Evolutionary conservation across 2,888 invertebrate genomes (phyloP).

Genomic region (Tanytarsus gracilentus): DNA sequence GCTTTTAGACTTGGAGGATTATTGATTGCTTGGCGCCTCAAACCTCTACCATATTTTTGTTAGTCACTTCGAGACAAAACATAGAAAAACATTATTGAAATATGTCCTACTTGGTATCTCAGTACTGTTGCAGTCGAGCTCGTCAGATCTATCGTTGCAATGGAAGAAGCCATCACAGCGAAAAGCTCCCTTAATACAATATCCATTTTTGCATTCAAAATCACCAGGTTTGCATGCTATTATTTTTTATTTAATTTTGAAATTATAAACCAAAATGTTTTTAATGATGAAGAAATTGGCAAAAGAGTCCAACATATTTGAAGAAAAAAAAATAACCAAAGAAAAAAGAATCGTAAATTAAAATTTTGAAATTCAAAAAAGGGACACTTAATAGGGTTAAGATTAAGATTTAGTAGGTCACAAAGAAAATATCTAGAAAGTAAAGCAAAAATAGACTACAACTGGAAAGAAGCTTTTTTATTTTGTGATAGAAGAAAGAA

Average conservation of each 20-base stretch:
- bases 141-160: slow-evolving; percentile 54
- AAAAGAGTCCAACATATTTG: no score
- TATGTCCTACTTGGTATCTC: slow-evolving; percentile 30
- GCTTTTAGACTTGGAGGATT: not conserved
- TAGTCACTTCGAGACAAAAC: not conserved
- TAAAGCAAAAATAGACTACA: not conserved
- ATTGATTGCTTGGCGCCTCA: not conserved
- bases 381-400: no score
- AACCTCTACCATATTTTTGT: slow-evolving; percentile 1
- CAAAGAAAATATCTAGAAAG: not conserved
- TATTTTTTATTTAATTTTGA: slow-evolving; percentile 30
- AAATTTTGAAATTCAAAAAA: no score
- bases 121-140: slow-evolving; percentile 44
- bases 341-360: no score
- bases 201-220: slow-evolving; percentile 56
- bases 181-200: slow-evolving; percentile 47
- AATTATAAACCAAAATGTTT: not conserved
- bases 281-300: not conserved
- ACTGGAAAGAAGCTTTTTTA: not conserved
- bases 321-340: not conserved
- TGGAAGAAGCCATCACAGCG: slow-evolving; percentile 51
- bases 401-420: no score
- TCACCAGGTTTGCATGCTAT: slow-evolving; percentile 44
- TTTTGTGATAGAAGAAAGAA: not conserved
- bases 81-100: slow-evolving; percentile 28